A percentile compares a stretch with the other conserved stretches of the same genome.
Conservation (phyloP, 2,113 vertebrate species). For the Pteropus alecto region DNA sequence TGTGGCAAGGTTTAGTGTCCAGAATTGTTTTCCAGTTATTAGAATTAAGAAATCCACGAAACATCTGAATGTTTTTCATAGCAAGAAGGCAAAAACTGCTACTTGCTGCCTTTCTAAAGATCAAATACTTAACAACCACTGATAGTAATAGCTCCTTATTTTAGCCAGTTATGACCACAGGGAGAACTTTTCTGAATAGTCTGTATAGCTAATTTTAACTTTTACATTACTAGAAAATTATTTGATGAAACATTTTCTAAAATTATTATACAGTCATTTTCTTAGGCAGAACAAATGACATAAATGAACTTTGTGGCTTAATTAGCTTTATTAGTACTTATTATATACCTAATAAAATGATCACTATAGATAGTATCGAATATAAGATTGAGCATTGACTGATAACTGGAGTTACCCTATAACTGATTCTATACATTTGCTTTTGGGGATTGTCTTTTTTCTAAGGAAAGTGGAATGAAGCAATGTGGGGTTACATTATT, state of each 20-base stretch:
- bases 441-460: slow-evolving; percentile 6
- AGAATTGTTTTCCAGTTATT: slow-evolving; percentile 41
- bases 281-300: neutral
- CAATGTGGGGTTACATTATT: neutral
- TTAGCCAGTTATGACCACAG: neutral
- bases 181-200: neutral
- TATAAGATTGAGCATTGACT: neutral
- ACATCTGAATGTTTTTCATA: neutral
- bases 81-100: neutral
- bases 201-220: neutral
- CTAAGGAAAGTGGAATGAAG: neutral
- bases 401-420: neutral
- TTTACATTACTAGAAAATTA: slow-evolving; percentile 12
- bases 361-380: neutral
- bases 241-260: slow-evolving; percentile 15
- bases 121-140: neutral
- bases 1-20: neutral
- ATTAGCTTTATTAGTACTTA: neutral
- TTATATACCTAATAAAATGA: neutral
- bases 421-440: neutral
- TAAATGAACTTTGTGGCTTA: neutral
- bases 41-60: neutral
- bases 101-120: neutral
- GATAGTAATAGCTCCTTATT: neutral
- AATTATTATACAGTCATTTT: neutral